Percentiles rank a stretch among this genome's conserved stretches.
Evolutionary conservation across 2,888 invertebrate species (phyloP).

Genomic region (Lasius platythorax): DNA sequence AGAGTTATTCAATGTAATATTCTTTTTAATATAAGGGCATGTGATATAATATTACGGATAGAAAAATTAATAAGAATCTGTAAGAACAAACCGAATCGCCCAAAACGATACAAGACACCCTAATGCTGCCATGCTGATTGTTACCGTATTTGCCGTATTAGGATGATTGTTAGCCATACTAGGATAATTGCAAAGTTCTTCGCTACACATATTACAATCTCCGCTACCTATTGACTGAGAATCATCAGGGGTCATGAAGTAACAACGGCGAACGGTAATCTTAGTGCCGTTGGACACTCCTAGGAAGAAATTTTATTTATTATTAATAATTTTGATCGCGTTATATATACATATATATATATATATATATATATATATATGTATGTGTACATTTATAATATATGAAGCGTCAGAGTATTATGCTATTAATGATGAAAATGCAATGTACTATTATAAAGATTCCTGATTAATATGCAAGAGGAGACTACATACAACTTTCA

Average conservation of each 20-base stretch:
- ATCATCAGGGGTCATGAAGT: background rate
- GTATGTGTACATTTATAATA: background rate
- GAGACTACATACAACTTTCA: background rate
- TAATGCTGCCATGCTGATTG: background rate
- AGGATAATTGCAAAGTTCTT: constrained; percentile 15
- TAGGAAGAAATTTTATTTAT: background rate
- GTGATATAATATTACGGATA: background rate
- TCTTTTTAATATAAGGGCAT: background rate
- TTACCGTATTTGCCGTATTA: background rate
- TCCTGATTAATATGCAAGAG: background rate
- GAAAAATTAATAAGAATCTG: background rate
- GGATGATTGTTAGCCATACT: background rate
- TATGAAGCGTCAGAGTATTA: background rate
- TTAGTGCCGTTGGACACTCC: background rate
- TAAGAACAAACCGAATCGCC: background rate
- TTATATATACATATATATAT: no score
- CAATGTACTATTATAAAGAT: no score
- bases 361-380: no score
- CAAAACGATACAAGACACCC: constrained; percentile 1
- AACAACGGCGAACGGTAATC: background rate
- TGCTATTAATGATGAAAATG: background rate
- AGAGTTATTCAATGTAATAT: background rate
- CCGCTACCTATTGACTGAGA: background rate
- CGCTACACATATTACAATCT: background rate
- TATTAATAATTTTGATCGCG: background rate